Conservation (phyloP, 1,140 invertebrate species). For the Ceratosolen fusciceps region DNA sequence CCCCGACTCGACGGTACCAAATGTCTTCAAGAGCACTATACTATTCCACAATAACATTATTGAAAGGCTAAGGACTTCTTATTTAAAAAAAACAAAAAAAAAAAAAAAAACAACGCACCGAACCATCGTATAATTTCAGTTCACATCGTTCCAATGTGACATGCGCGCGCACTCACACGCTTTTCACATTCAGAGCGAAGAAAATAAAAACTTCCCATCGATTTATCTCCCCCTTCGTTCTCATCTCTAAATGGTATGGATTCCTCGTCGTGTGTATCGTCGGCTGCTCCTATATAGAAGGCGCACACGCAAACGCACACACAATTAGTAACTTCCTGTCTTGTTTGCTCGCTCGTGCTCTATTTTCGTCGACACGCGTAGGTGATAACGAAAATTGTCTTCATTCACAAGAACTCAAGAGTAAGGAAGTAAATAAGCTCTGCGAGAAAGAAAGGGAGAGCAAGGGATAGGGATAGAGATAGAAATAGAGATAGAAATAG, state of each 20-base stretch:
- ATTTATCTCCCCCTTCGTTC: neutral
- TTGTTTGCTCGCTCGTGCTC: neutral
- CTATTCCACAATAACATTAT: no score
- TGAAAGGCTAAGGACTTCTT: no score
- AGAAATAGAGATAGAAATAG: neutral
- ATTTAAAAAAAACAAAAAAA: no score
- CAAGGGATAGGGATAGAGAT: neutral
- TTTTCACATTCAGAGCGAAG: neutral
- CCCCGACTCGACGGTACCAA: no score
- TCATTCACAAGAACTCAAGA: slow-evolving; percentile 13
- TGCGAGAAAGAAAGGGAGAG: neutral
- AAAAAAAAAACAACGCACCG: neutral
- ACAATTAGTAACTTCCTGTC: slow-evolving; percentile 36
- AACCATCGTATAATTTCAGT: neutral
- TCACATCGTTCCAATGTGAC: neutral
- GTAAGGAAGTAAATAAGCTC: neutral
- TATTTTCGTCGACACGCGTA: slow-evolving; percentile 36
- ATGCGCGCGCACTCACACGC: neutral
- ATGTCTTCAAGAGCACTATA: no score
- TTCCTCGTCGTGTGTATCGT: slow-evolving; percentile 9
- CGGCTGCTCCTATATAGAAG: no score
- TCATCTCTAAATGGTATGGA: slow-evolving; percentile 3
- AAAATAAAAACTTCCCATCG: neutral
- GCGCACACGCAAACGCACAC: no score
- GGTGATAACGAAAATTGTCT: slow-evolving; percentile 41